Evolutionary conservation across 2,797 vertebrate genomes (phyloP), one percentile per base, ranked within the genome.

Genomic region (Melanotaenia parkinsoni): DNA sequence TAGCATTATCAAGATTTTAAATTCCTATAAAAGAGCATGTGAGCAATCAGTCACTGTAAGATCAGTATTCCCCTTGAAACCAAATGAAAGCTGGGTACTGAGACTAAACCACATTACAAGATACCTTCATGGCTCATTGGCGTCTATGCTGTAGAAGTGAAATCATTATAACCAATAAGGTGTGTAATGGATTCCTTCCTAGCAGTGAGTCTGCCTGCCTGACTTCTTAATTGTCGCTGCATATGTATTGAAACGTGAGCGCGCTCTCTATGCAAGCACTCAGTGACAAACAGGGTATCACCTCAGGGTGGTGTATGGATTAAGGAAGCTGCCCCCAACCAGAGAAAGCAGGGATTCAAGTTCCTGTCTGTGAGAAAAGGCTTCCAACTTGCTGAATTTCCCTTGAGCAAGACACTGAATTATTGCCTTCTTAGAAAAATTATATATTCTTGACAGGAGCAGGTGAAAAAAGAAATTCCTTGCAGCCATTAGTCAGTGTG

Each of bases 161-260:
- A 93, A 93, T 95, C 93, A 95, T 95, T 95, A 94, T 90, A 93
- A 89, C 91, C 93, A 93, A 93, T 95, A 94, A 95, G 89, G 92
- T 95, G 94, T 95, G 93, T 95, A 95, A 95, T 95, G 87, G 91
- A 94, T 94, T 95, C 89, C 75, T 91, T 92, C 91, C 89, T 82
- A 83, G 77, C 82, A 87, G 82, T 90, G 86, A 84, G 86, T 85
- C 83, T 83, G 86, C 82, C 85, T 86, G 88, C 86, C 81, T 91
- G 90, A 93, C 88, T 92, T 93, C 92, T 93, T 93, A 93, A 93
- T 94, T 92, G 88, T 84, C 74, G 60, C 67, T 74, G 83, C 76
- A 81, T 85, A 80, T 87, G 86, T 83, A 84, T 87, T 72, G 73
- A 63, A 72, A 76, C 5, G 68, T 70, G 80, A 72, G 75, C 43